Evolutionary conservation across 2,888 invertebrate species (phyloP).

Genomic region (Dasysyrphus tricinctus): DNA sequence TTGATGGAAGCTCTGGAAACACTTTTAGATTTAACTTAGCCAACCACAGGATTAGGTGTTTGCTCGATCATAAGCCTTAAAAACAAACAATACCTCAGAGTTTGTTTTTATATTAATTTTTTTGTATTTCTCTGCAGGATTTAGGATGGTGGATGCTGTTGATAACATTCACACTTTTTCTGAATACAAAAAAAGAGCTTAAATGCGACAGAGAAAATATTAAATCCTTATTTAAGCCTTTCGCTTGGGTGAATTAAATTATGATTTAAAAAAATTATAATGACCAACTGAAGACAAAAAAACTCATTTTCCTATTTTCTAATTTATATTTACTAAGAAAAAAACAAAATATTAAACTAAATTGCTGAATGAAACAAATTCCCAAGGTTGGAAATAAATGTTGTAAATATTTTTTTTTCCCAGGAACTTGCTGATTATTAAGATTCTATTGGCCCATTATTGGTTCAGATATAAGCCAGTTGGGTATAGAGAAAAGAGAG

Average conservation of each 20-base stretch:
- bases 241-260: constrained; percentile 11
- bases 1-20: not conserved
- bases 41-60: not conserved
- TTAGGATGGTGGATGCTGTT: not conserved
- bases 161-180: constrained; percentile 13
- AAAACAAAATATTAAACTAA: constrained; percentile 26
- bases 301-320: not conserved
- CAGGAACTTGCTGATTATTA: not conserved
- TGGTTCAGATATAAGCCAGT: not conserved
- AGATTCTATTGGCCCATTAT: not conserved
- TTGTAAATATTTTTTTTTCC: not conserved
- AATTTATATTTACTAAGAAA: no score
- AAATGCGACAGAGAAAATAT: not conserved
- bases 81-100: not conserved
- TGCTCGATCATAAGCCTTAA: not conserved
- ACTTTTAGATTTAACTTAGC: not conserved
- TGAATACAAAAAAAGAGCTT: not conserved
- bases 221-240: not conserved
- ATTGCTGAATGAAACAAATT: not conserved
- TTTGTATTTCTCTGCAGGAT: not conserved
- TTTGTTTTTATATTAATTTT: not conserved
- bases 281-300: not conserved
- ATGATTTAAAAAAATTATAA: not conserved
- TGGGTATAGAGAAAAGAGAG: not conserved
- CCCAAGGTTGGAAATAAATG: not conserved